Evolutionary conservation across 2,888 invertebrate genomes (phyloP).

Genomic region (Xiphydria camelus): DNA sequence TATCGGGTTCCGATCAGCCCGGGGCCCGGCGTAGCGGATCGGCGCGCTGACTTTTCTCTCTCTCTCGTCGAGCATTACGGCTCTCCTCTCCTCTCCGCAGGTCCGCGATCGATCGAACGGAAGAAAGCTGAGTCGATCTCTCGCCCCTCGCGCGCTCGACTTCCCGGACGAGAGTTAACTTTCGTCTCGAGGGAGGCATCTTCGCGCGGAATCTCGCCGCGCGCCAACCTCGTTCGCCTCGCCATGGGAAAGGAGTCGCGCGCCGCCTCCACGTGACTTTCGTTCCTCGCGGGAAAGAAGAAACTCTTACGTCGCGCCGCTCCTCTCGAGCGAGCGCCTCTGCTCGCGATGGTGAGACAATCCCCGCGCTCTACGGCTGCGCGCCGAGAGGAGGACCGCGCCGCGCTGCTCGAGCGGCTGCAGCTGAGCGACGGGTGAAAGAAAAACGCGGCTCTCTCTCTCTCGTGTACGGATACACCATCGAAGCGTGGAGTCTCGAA

Average conservation of each 20-base stretch:
- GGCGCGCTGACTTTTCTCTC: conserved; percentile 46
- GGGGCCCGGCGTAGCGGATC: conserved; percentile 53
- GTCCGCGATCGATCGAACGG: neutral
- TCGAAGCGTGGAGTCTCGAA: no score
- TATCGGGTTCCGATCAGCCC: conserved; percentile 50
- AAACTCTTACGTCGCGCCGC: no score
- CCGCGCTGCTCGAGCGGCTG: no score
- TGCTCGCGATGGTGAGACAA: no score
- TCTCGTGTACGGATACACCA: no score
- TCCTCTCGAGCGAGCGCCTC: no score
- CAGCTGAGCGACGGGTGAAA: no score
- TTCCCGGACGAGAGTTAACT: neutral
- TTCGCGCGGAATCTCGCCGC: conserved; percentile 1
- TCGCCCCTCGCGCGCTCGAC: no score
- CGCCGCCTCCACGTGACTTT: conserved; percentile 37
- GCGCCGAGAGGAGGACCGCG: no score
- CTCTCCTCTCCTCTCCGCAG: neutral
- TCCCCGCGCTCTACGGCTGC: no score
- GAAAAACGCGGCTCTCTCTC: no score
- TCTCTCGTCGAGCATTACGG: conserved; percentile 5
- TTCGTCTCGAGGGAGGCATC: neutral
- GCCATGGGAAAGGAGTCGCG: conserved; percentile 43
- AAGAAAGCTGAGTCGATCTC: neutral
- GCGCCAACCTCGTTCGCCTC: neutral
- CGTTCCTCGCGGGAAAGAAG: conserved; percentile 39